Evolutionary conservation across 2,888 invertebrate species (phyloP).

Genomic region (Lasioglossum zephyrum): DNA sequence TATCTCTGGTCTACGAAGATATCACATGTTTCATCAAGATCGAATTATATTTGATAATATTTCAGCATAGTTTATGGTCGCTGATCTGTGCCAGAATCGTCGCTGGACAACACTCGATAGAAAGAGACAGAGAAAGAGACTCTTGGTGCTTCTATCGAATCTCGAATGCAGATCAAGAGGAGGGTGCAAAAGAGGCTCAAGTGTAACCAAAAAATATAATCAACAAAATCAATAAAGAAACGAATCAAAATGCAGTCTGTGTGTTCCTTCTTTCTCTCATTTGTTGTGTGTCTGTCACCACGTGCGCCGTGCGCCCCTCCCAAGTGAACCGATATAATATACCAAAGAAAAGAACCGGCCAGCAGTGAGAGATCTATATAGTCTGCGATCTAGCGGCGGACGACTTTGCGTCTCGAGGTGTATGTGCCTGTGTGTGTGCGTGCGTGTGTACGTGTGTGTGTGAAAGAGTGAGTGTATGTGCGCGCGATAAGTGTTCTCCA

Average conservation of each 20-base stretch:
- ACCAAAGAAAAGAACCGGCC: slow-evolving; percentile 48
- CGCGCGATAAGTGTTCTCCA: not conserved
- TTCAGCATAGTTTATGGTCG: not conserved
- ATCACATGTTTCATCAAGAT: not conserved
- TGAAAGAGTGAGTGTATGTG: slow-evolving; percentile 20
- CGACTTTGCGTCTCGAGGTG: slow-evolving; percentile 50
- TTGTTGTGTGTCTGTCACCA: slow-evolving; percentile 63
- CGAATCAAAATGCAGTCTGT: slow-evolving; percentile 67
- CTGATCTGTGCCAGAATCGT: slow-evolving; percentile 53
- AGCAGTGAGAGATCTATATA: slow-evolving; percentile 25
- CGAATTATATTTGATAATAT: not conserved
- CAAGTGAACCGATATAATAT: slow-evolving; percentile 36
- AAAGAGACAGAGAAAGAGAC: slow-evolving; percentile 66
- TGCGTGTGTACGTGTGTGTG: not conserved
- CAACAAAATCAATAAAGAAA: slow-evolving; percentile 40
- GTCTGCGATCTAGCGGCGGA: slow-evolving; percentile 31
- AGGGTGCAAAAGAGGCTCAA: slow-evolving; percentile 78
- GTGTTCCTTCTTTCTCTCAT: slow-evolving; percentile 33
- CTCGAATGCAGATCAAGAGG: slow-evolving; percentile 77
- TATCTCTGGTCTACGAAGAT: not conserved
- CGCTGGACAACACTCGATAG: slow-evolving; percentile 50
- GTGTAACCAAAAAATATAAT: slow-evolving; percentile 67
- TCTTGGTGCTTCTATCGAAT: slow-evolving; percentile 77
- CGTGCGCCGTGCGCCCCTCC: slow-evolving; percentile 67
- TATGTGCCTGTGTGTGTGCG: slow-evolving; percentile 26